Conservation (phyloP, 2,797 vertebrate genomes). For the Spea hammondii region DNA sequence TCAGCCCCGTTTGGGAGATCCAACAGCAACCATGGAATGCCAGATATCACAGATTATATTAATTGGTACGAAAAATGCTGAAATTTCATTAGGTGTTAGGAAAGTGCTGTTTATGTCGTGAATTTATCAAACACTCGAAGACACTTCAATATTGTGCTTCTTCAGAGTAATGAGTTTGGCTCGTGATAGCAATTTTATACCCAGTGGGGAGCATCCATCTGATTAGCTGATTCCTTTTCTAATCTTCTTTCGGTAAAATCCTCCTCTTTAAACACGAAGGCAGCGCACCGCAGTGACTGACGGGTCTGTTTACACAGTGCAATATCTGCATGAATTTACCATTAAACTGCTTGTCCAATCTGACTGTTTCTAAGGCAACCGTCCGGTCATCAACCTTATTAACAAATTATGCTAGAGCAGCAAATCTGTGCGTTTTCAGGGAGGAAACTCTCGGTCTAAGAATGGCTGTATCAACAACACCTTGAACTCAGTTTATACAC, state of each 20-base stretch:
- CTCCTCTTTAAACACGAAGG: constrained; percentile 2
- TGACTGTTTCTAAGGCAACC: constrained; percentile 45
- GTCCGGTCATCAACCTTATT: constrained; percentile 25
- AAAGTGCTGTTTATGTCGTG: neutral
- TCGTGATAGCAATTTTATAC: constrained; percentile 10
- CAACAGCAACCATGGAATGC: too few species aligned
- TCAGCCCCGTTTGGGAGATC: too few species aligned
- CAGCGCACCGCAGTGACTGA: neutral
- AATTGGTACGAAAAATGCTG: too few species aligned
- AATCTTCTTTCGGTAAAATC: neutral
- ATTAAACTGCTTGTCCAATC: constrained; percentile 30
- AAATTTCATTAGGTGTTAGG: constrained; percentile 20
- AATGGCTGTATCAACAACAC: neutral
- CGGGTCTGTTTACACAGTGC: constrained; percentile 1
- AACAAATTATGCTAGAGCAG: constrained; percentile 31
- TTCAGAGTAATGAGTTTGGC: constrained; percentile 7
- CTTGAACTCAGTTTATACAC: neutral
- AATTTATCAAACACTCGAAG: neutral
- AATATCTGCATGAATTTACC: constrained; percentile 28
- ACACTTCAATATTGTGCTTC: constrained; percentile 13
- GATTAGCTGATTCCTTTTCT: constrained; percentile 2
- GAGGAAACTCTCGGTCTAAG: neutral
- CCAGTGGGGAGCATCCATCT: constrained; percentile 12
- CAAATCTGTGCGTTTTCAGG: neutral
- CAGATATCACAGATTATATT: too few species aligned